A percentile compares a stretch with the other conserved stretches of the same genome.
Conservation (phyloP, 2,113 vertebrate genomes). For the Hippopotamus amphibius region DNA sequence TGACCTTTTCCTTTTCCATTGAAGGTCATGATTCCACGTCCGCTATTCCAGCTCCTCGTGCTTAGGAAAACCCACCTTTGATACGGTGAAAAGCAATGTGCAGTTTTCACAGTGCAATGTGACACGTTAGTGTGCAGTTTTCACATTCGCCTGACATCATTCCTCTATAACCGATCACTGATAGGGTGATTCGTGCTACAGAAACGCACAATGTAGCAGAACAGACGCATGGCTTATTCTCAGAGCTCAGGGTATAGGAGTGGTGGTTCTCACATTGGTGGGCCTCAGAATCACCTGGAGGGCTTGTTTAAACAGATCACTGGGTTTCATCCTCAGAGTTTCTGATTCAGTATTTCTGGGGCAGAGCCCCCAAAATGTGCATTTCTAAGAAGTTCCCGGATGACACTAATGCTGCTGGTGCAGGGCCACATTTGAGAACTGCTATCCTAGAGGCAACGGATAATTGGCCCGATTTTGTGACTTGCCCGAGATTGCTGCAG, state of each 20-base stretch:
- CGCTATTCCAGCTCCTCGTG: neutral
- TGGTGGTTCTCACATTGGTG: neutral
- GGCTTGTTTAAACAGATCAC: conserved; percentile 3
- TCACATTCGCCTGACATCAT: neutral
- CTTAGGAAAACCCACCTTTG: neutral
- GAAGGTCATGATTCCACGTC: neutral
- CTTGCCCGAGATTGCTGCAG: neutral
- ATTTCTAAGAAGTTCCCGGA: conserved; percentile 16
- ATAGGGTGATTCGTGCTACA: neutral
- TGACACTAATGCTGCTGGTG: neutral
- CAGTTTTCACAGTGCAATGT: neutral
- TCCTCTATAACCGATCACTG: neutral
- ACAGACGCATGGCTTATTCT: neutral
- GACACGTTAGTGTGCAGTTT: neutral
- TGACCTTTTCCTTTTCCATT: neutral
- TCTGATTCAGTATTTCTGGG: neutral
- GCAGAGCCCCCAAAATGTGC: neutral
- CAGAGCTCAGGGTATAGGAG: neutral
- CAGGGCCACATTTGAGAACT: neutral
- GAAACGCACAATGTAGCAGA: neutral
- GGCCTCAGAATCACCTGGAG: neutral
- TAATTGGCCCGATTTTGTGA: neutral
- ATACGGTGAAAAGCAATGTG: neutral
- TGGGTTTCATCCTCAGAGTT: neutral
- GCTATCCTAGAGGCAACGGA: neutral